Evolutionary conservation across 2,888 invertebrate genomes (phyloP).

Genomic region (Diaphora mendica): DNA sequence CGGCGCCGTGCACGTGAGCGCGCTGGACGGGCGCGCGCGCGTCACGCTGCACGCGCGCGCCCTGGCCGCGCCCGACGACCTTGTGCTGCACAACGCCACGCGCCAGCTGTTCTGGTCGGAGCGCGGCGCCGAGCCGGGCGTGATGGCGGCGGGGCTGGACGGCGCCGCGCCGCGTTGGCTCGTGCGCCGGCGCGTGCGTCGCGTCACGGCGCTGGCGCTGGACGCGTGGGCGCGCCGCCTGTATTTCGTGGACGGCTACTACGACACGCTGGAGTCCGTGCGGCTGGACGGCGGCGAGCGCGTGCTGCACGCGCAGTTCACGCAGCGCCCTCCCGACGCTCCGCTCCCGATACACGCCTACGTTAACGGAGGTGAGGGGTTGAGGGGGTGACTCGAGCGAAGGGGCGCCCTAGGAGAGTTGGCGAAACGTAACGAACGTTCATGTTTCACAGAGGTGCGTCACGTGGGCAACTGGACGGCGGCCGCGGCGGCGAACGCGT

Average conservation of each 20-base stretch:
- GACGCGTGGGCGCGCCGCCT: conserved; percentile 91
- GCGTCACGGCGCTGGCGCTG: conserved; percentile 92
- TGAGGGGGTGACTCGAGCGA: too few species aligned
- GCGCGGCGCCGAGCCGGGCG: conserved; percentile 87
- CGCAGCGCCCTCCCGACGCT: conserved; percentile 43
- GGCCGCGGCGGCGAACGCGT: conserved; percentile 27
- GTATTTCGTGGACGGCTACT: conserved; percentile 95
- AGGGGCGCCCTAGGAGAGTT: not conserved
- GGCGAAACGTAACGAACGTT: not conserved
- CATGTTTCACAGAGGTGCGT: conserved; percentile 18
- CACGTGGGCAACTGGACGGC: conserved; percentile 23
- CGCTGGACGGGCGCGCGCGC: conserved; percentile 85
- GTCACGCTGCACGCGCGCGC: conserved; percentile 82
- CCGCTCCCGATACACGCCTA: conserved; percentile 34
- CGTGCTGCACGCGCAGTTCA: conserved; percentile 63
- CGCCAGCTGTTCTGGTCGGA: conserved; percentile 92
- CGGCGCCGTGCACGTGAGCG: conserved; percentile 66
- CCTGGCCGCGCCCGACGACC: conserved; percentile 89
- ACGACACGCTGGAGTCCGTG: conserved; percentile 89
- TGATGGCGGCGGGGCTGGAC: conserved; percentile 89
- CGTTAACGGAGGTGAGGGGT: conserved; percentile 30
- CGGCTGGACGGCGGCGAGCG: conserved; percentile 90
- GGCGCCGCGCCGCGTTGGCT: conserved; percentile 85
- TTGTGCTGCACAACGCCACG: conserved; percentile 89
- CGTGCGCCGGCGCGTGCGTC: conserved; percentile 87